Evolutionary conservation across 2,888 invertebrate species (phyloP).

Genomic region (Parnassius orleans): DNA sequence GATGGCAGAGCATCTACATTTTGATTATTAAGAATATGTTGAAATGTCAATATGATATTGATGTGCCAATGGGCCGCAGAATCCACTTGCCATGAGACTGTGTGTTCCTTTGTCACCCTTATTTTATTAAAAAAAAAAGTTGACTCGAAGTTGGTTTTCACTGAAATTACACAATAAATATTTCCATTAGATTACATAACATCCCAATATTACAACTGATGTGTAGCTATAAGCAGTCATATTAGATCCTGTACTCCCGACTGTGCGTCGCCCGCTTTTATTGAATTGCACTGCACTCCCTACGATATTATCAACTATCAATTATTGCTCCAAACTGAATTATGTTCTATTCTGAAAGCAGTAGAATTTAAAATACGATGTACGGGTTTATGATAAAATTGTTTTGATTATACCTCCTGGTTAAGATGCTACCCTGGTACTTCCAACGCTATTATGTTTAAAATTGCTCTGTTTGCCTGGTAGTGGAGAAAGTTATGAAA

Average conservation of each 20-base stretch:
- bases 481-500: background rate
- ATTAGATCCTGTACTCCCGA: conserved; percentile 32
- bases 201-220: conserved; percentile 21
- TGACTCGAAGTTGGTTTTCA: too few relatives aligned
- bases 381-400: background rate
- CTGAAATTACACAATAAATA: too few relatives aligned
- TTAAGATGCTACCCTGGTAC: conserved; percentile 29
- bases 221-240: conserved; percentile 29
- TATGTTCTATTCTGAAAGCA: background rate
- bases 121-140: too few relatives aligned
- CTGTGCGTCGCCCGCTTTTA: conserved; percentile 37
- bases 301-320: background rate
- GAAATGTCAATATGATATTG: too few relatives aligned
- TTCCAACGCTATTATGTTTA: conserved; percentile 15
- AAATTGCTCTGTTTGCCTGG: conserved; percentile 14
- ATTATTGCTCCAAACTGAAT: background rate
- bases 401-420: conserved; percentile 26
- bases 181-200: background rate
- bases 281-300: conserved; percentile 29
- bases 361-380: conserved; percentile 6
- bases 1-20: too few relatives aligned
- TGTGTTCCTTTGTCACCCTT: too few relatives aligned
- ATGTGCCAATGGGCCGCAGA: too few relatives aligned
- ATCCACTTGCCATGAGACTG: too few relatives aligned
- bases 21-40: too few relatives aligned